A percentile compares a stretch with the other conserved stretches of the same genome.
Conservation (phyloP, 2,888 invertebrate species). For the Crioceris asparagi region DNA sequence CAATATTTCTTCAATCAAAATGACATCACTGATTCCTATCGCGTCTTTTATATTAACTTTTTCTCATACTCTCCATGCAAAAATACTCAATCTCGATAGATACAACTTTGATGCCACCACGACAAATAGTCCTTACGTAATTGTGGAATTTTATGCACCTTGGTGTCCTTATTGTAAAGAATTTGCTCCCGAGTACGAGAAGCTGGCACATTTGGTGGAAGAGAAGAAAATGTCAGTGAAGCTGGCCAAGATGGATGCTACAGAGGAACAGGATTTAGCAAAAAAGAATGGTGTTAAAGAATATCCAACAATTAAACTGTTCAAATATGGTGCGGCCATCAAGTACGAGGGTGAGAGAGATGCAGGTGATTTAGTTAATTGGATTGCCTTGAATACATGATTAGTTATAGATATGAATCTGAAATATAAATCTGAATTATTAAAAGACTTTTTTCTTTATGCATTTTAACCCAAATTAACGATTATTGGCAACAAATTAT, state of each 20-base stretch:
- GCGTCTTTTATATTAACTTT: too few relatives aligned
- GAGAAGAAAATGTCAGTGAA: conserved; percentile 36
- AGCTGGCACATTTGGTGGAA: conserved; percentile 64
- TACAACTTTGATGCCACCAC: conserved; percentile 8
- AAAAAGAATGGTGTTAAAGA: conserved; percentile 49
- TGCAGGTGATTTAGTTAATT: conserved; percentile 39
- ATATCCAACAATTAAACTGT: conserved; percentile 59
- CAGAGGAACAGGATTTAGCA: conserved; percentile 47
- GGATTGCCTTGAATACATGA: too few relatives aligned
- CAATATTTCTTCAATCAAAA: too few relatives aligned
- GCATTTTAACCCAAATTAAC: too few relatives aligned
- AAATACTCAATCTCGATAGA: conserved; percentile 10
- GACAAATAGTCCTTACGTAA: conserved; percentile 7
- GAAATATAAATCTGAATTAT: too few relatives aligned
- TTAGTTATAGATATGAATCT: too few relatives aligned
- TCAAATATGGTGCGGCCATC: conserved; percentile 41
- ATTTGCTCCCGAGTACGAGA: conserved; percentile 75
- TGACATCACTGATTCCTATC: too few relatives aligned
- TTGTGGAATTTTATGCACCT: conserved; percentile 67
- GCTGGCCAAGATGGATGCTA: conserved; percentile 55
- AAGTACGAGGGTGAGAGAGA: conserved; percentile 49
- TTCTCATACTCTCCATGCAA: too few relatives aligned
- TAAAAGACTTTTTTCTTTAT: too few relatives aligned
- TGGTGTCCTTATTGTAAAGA: conserved; percentile 89
- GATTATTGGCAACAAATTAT: too few relatives aligned